A percentile compares a stretch with the other conserved stretches of the same genome.
These are phyloP conservation scores for Ochotona curzoniae DNA, from an alignment of 2,113 vertebrate genomes.

Conservation along the genomic window DNA sequence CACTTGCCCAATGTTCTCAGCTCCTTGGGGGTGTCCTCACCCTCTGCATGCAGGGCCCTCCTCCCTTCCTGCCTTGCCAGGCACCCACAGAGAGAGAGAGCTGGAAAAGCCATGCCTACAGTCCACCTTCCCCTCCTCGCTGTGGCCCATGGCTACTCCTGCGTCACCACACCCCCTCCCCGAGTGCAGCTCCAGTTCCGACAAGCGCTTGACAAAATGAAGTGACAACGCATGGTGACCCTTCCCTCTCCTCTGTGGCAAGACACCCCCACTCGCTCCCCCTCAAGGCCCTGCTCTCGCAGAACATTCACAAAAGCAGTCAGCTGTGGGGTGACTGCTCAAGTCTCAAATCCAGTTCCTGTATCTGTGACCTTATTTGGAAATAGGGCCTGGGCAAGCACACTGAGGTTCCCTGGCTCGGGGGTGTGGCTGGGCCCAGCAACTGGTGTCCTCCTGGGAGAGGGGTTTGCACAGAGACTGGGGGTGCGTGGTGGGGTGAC, in stretches of 20 bases:
- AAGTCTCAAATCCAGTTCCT: not conserved
- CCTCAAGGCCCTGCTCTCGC: not conserved
- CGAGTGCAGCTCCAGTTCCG: not conserved
- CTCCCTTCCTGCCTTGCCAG: not conserved
- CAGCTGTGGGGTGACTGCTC: not conserved
- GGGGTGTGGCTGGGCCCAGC: too few relatives aligned
- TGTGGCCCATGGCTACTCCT: not conserved
- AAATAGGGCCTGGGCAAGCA: not conserved
- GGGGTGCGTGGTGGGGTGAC: not conserved
- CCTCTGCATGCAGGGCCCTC: not conserved
- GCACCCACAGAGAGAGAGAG: not conserved
- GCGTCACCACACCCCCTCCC: not conserved
- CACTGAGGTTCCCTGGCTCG: too few relatives aligned
- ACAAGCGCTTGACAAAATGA: not conserved
- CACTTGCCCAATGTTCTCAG: accelerated
- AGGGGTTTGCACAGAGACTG: not conserved
- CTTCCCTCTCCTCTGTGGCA: accelerated
- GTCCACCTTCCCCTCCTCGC: too few relatives aligned
- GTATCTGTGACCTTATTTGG: not conserved
- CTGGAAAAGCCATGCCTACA: too few relatives aligned
- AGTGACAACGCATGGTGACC: not conserved
- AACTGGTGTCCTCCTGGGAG: not conserved
- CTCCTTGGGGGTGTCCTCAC: not conserved
- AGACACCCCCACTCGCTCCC: not conserved
- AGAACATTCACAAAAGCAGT: not conserved